A percentile compares a stretch with the other conserved stretches of the same genome.
phyloP scores from a whole-genome alignment of 2,797 vertebrate genomes.

The Pipistrellus pipistrellus region DNA sequence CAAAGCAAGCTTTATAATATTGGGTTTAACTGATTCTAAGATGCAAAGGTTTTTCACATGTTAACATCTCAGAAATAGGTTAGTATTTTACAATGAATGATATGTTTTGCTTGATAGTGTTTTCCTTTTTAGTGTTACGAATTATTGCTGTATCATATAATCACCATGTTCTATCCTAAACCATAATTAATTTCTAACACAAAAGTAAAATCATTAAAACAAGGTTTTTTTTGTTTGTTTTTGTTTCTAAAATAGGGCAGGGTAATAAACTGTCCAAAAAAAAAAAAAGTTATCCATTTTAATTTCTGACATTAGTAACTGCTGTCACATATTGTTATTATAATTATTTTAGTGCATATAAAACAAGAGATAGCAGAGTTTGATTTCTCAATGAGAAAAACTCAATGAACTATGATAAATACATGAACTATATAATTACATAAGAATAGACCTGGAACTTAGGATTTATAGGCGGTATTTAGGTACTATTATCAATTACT shows the following conservation, averaged over 20 bases:
- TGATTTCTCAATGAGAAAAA: conserved; percentile 78
- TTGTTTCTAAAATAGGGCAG: neutral
- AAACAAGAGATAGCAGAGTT: conserved; percentile 73
- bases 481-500: neutral
- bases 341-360: conserved; percentile 68
- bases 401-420: neutral
- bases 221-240: neutral
- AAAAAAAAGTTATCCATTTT: conserved; percentile 66
- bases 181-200: neutral
- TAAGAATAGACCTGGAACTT: neutral
- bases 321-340: conserved; percentile 65
- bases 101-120: neutral
- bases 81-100: neutral
- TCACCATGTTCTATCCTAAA: neutral
- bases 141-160: neutral
- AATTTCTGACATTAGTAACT: conserved; percentile 67
- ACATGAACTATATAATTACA: neutral
- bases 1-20: neutral
- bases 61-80: neutral
- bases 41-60: neutral
- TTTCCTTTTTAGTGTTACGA: neutral
- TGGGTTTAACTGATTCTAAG: neutral
- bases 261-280: conserved; percentile 34
- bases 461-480: neutral
- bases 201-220: conserved; percentile 17